Percentiles rank a stretch among this genome's conserved stretches.
Evolutionary conservation across 2,113 vertebrate genomes (phyloP).

Genomic region (Origma solitaria): DNA sequence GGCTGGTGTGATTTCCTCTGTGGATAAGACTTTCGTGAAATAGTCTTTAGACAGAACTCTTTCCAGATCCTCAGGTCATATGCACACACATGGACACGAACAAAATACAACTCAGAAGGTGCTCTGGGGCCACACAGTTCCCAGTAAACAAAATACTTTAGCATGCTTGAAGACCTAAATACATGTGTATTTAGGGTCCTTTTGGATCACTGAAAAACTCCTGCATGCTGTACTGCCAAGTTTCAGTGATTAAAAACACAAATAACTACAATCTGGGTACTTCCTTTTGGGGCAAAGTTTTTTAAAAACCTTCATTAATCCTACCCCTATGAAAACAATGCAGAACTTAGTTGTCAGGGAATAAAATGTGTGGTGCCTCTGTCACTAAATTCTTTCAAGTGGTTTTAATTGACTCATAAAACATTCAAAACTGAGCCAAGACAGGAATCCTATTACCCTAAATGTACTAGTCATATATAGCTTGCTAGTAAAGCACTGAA

Average conservation of each 20-base stretch:
- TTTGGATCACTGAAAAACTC: background rate
- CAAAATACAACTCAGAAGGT: background rate
- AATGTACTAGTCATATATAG: background rate
- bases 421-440: background rate
- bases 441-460: background rate
- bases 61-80: background rate
- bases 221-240: background rate
- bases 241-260: background rate
- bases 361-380: slow-evolving; percentile 28
- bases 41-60: background rate
- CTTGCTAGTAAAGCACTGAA: background rate
- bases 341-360: background rate
- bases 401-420: slow-evolving; percentile 52
- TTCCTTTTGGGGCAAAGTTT: background rate
- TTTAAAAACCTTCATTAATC: slow-evolving; percentile 12
- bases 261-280: background rate
- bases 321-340: slow-evolving; percentile 13
- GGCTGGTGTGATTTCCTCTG: background rate
- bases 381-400: slow-evolving; percentile 38
- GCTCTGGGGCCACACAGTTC: background rate
- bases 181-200: background rate
- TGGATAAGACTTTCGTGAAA: background rate
- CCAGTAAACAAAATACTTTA: background rate
- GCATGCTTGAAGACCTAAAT: background rate
- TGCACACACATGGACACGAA: background rate